Evolutionary conservation across 37 sponge, comb jelly and placozoan genomes (phyloP), one percentile per base, ranked within the genome.

Genomic region (Corticium candelabrum): DNA sequence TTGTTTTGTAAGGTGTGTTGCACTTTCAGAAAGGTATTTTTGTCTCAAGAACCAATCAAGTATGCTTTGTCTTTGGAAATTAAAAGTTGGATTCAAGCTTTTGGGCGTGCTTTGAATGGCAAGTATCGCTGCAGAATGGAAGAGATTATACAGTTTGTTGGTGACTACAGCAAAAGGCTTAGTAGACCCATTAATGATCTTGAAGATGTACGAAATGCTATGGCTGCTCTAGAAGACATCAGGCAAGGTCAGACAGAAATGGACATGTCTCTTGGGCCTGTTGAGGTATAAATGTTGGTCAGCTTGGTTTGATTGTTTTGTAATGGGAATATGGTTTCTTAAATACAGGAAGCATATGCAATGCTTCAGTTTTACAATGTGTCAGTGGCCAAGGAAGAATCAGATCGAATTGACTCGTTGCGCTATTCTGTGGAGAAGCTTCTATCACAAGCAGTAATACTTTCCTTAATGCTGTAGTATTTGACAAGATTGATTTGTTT

Each of bases 331-430:
- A n/a, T n/a, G n/a, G n/a, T n/a, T n/a, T n/a, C n/a, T n/a, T n/a
- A n/a, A 5, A 83, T 97, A 67, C 95, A 95, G 91, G 99, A 98
- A 67, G 89, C 93, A 15, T 97, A 97, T 78, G 67, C 85, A 37
- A 85, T 94, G 69, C 76, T 94, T 11, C 83, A 85, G 27, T 83
- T 81, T 69, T 77, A 91, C 67, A 80, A 81, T 1, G 88, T 94
- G 37, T 41, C 83, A 1, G 89, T 94, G 27, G 57, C 84, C 38
- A 86, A 82, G 39, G 99, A 97, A 37, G 92, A 97, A 69, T 76
- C 89, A 7, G 99, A 97, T 77, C 68, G 86, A 36, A 95, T 97
- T 35, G 99, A 97, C 83, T 94, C 99, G 0, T 62, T 97, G 43
- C 83, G 90, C 34, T 97, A 97, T 80, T 39, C 81, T n/a, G 93